phyloP scores from a whole-genome alignment of 2,888 invertebrate species.

The Chrysina gloriosa region DNA sequence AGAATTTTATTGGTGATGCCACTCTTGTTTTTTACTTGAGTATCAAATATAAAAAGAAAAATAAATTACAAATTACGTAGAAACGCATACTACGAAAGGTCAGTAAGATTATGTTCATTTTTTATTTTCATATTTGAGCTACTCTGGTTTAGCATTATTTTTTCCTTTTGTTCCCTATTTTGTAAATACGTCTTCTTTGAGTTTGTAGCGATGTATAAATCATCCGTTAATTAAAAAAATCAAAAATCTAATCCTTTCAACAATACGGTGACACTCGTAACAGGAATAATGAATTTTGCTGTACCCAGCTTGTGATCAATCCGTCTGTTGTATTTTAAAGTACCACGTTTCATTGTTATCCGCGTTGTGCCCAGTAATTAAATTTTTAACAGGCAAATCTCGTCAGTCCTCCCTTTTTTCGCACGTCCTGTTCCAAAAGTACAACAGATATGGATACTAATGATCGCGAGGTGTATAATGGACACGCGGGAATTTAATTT shows the following conservation, averaged over 20 bases:
- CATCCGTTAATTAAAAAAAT: constrained; percentile 26
- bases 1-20: too few relatives aligned
- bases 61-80: too few relatives aligned
- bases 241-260: constrained; percentile 8
- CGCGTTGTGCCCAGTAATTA: constrained; percentile 41
- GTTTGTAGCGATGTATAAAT: neutral
- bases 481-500: constrained; percentile 30
- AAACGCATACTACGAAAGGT: too few relatives aligned
- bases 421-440: constrained; percentile 28
- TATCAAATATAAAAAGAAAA: too few relatives aligned
- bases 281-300: constrained; percentile 30
- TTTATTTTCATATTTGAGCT: too few relatives aligned
- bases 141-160: too few relatives aligned
- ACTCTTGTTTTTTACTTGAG: too few relatives aligned
- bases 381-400: constrained; percentile 46
- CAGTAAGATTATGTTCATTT: too few relatives aligned
- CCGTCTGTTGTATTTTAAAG: constrained; percentile 19
- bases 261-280: constrained; percentile 23
- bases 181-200: neutral
- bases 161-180: too few relatives aligned
- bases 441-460: constrained; percentile 33
- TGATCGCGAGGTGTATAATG: constrained; percentile 26
- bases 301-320: constrained; percentile 30
- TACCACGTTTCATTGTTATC: constrained; percentile 29
- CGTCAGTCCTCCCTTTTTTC: constrained; percentile 40